Base-by-base conservation (phyloP, 2,797 vertebrate genomes). In the Avahi laniger region DNA sequence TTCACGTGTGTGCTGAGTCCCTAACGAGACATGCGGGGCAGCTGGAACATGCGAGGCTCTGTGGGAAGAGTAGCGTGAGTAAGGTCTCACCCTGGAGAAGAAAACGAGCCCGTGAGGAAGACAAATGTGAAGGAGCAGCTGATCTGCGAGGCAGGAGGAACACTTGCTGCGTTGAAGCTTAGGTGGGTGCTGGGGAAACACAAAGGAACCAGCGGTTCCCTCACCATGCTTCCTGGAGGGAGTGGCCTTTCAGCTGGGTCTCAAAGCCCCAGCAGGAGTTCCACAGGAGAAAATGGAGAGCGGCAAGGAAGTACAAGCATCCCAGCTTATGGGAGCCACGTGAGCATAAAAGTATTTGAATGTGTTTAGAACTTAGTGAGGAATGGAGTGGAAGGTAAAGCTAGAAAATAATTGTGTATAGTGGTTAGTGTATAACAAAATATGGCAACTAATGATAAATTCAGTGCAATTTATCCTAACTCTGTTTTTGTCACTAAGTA, bases 181-280 rank as follows among this genome's bases (percentile, higher is more conserved):
- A 52, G 13, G 28, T 46, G 28, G 24, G 41, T 59, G 38, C 11
- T 59, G 24, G 0, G 4, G 67, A 79, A 69, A 11, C n/a, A 46
- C 59, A 57, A 50, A 65, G 52, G 20, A 92, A 22, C 22, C 18
- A 20, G 38, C 41, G 14, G 50, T 65, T 93, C 70, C 54, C 54
- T 57, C 54, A 11, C 22, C 22, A 10, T 54, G 41, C n/a, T 86
- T 89, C 69, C 0, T 54, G 79, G 41, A 84, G 41, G 28, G 20
- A 83, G 70, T 41, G 33, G 91, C 50, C 73, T 89, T 80, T 48
- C 72, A 85, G 46, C 48, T 91, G 91, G 73, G 50, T 95, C 91
- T 67, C 87, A 57, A 96, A 94, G 82, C 28, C 79, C 79, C 61
- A 72, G 75, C 4, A 80, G 15, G 48, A 79, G 87, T 63, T 81